phyloP scores from a whole-genome alignment of 2,113 vertebrate genomes.

The Micronycteris hirsuta region DNA sequence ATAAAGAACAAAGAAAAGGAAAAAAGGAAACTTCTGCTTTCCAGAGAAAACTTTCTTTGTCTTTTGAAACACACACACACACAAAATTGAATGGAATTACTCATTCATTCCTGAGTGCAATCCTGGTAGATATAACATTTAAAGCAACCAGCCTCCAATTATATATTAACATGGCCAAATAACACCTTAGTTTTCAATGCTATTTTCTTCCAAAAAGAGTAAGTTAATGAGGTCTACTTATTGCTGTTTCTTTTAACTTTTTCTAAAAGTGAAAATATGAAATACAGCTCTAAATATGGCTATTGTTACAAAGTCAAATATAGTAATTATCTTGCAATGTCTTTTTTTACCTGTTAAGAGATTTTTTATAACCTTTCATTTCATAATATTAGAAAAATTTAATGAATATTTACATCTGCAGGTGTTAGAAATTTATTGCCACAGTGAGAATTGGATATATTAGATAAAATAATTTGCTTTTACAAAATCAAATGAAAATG shows the following conservation, averaged over 20 bases:
- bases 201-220: background rate
- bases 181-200: background rate
- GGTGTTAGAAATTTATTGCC: background rate
- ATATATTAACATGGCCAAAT: background rate
- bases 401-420: conserved; percentile 2
- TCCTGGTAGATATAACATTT: background rate
- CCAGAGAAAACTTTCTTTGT: background rate
- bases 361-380: background rate
- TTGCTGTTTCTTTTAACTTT: background rate
- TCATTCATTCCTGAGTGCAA: background rate
- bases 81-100: background rate
- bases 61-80: background rate
- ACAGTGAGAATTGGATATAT: background rate
- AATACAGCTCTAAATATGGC: background rate
- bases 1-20: too few species aligned
- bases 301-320: background rate
- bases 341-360: conserved; percentile 2
- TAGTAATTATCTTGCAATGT: background rate
- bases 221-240: background rate
- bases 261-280: background rate
- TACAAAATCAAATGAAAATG: background rate
- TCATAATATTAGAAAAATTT: conserved; percentile 2
- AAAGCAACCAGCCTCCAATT: background rate
- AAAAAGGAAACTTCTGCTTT: background rate
- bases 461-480: background rate